Conservation (phyloP, 1,140 invertebrate genomes). For the Tetramorium parvispinum region DNA sequence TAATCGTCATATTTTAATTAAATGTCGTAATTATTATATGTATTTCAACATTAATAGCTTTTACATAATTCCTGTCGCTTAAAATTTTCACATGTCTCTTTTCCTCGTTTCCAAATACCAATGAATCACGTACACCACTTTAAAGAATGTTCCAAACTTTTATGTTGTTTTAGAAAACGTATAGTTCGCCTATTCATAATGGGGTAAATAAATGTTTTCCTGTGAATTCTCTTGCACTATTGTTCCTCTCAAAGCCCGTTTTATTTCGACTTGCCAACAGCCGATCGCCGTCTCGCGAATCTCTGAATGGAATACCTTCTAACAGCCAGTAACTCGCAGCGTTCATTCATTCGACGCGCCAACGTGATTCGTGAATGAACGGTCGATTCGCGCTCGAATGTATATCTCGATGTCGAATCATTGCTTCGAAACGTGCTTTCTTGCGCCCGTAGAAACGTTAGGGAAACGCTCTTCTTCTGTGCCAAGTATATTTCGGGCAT, state of each 20-base stretch:
- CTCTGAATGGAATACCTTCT: constrained; percentile 42
- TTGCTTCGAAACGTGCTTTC: constrained; percentile 33
- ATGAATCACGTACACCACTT: background rate
- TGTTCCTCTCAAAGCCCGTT: background rate
- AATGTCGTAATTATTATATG: background rate
- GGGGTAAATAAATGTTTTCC: background rate
- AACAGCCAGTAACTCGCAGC: background rate
- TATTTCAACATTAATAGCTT: background rate
- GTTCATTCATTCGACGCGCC: constrained; percentile 44
- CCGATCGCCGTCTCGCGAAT: constrained; percentile 13
- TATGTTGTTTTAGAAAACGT: background rate
- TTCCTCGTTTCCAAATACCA: background rate
- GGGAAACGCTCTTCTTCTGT: background rate
- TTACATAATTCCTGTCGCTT: background rate
- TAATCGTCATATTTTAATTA: background rate
- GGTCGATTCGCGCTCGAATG: constrained; percentile 45
- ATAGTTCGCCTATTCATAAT: background rate
- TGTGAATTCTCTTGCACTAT: background rate
- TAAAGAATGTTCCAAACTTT: background rate
- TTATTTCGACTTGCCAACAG: constrained; percentile 18
- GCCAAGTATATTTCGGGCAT: constrained; percentile 35
- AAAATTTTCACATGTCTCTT: background rate
- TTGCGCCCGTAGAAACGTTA: constrained; percentile 5
- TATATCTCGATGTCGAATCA: constrained; percentile 46
- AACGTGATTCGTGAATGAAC: constrained; percentile 47